phyloP scores from a whole-genome alignment of 2,797 vertebrate genomes.

The Amazona finschi region DNA sequence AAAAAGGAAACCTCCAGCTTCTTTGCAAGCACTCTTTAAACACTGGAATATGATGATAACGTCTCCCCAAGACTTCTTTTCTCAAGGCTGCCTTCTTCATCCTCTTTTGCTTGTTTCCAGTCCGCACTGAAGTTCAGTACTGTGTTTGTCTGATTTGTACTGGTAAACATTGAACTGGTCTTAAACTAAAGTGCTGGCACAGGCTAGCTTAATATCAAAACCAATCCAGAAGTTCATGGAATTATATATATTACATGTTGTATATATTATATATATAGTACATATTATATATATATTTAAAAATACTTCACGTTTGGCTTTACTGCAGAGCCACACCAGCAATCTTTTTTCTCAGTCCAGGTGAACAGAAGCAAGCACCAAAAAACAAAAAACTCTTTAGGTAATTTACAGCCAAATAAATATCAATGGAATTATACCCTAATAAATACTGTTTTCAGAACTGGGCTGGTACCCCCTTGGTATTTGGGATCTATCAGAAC shows the following conservation, averaged over 20 bases:
- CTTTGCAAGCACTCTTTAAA: background rate
- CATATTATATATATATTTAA: background rate
- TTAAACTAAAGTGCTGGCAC: background rate
- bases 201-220: background rate
- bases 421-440: background rate
- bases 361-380: background rate
- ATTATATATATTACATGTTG: background rate
- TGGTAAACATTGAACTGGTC: background rate
- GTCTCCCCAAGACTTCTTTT: background rate
- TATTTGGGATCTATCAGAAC: background rate
- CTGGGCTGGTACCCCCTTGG: background rate
- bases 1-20: background rate
- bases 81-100: background rate
- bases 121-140: background rate
- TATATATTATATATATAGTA: background rate
- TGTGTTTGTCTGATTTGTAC: background rate
- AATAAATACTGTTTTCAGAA: background rate
- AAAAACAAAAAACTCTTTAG: background rate
- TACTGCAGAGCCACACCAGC: background rate
- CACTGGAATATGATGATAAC: background rate
- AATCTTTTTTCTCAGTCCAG: background rate
- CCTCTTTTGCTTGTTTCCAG: background rate
- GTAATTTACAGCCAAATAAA: background rate
- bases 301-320: background rate
- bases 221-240: background rate